Base-by-base conservation (phyloP, 37 sponge, comb jelly and placozoan genomes). In the Cladorhizidae sp. region DNA sequence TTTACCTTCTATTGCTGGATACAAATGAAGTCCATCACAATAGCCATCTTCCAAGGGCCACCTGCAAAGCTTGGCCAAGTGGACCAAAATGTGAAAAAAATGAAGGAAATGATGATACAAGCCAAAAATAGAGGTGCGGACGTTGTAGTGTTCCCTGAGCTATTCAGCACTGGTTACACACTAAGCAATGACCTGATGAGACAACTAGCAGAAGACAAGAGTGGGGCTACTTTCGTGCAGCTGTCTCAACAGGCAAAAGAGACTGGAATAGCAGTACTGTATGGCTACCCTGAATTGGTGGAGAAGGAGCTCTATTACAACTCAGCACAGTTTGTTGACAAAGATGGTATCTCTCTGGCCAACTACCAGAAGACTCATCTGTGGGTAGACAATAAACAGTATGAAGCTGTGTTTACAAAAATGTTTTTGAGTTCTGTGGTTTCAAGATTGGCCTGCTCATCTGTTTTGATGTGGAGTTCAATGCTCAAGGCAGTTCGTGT, bases 201-300 rank as follows among this genome's bases (percentile, higher is more conserved):
- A 70, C 36, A 11, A n/a, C 40, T 83, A n/a, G 84, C 84, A 3
- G 80, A 89, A 52, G 59, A 64, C 12, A 78, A 58, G 36, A 35
- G 64, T 75, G 89, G 89, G 21, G 32, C 56, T 11, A 28, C 79
- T 25, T 89, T 89, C 52, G 25, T 71, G 59, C 40, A 79, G 71
- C 43, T 89, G 31, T 83, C 89, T 26, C 62, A 26, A 38, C 12
- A 41, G 28, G 89, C 89, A 40, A 83, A 52, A 20, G 71, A 79
- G 49, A 15, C 2, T 25, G 57, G 45, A 3, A 70, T 78, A 14
- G 72, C 78, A 49, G 80, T 89, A 14, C 32, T 89, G 41, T 89
- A 89, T 43, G 89, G 89, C 39, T 89, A 89, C 36, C 84, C 89
- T 9, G 89, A 89, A 29, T 79, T 73, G n/a, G 45, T 21, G 29